Evolutionary conservation across 2,888 invertebrate species (phyloP), one percentile per base, ranked within the genome.

Genomic region (Dynastes grantii): DNA sequence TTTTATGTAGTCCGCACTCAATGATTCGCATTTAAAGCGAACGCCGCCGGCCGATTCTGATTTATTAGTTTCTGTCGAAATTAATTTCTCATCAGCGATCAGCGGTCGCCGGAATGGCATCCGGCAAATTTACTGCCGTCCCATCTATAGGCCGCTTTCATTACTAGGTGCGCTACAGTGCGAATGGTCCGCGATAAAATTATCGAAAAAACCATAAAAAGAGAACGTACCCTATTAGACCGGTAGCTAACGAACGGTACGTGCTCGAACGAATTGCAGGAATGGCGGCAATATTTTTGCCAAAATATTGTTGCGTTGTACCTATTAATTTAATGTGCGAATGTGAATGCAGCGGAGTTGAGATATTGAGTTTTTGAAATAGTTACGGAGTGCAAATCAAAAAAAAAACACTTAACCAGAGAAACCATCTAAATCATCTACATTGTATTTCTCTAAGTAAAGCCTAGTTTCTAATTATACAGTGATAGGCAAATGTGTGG

Each of bases 41-140:
- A 51, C 32, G 58, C 63, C 49, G 27, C 63, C 49, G 27, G 45
- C 61, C 61, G 61, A 61, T 22, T 63, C 58, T 61, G 73, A 75
- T 75, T 75, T 75, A 75, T 75, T 75, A 75, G 73, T 49, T 75
- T 75, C 73, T 78, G 71, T 27, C 65, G 73, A 73, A 78, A 78
- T 78, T 78, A 78, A 78, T 78, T 73, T 78, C 73, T 73, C 78
- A 78, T 78, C 78, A 78, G 58, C 63, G 68, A 51, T 68, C 68
- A 71, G 73, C 49, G 51, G 64, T 73, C 78, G 64, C 58, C 40
- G 55, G 70, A 40, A 76, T 61, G 77, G 70, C 63, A 64, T 58
- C 64, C 73, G 29, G 40, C 27, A 58, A 75, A 64, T 73, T 65
- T 78, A 73, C 67, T 65, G 45, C 61, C 61, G 40, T 37, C 13